phyloP scores from a whole-genome alignment of 2,797 vertebrate species.

The Erpetoichthys calabaricus region DNA sequence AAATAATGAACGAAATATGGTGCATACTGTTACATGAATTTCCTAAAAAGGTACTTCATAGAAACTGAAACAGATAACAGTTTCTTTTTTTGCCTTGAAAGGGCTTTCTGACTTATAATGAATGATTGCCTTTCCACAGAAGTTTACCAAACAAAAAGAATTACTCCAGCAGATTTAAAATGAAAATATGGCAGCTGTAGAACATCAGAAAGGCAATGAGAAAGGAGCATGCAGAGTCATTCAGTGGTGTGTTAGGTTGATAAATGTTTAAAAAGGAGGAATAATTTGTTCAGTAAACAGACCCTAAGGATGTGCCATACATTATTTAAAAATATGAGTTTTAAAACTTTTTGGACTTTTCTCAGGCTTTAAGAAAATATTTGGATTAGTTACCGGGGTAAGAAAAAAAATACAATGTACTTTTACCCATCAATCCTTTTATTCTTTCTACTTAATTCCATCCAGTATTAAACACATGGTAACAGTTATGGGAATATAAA shows the following conservation, averaged over 20 bases:
- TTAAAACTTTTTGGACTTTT: slow-evolving; percentile 23
- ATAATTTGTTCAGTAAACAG: slow-evolving; percentile 6
- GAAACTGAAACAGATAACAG: too few relatives aligned
- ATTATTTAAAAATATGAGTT: slow-evolving; percentile 19
- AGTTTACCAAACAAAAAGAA: slow-evolving; percentile 36
- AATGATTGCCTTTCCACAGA: too few relatives aligned
- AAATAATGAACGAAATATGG: too few relatives aligned
- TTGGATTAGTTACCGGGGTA: slow-evolving; percentile 15
- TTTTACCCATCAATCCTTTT: slow-evolving; percentile 12
- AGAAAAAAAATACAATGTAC: slow-evolving; percentile 12
- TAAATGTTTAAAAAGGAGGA: slow-evolving; percentile 4
- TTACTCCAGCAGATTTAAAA: slow-evolving; percentile 19
- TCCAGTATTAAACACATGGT: slow-evolving; percentile 28
- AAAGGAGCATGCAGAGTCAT: slow-evolving; percentile 9
- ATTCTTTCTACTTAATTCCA: slow-evolving; percentile 16
- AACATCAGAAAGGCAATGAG: slow-evolving; percentile 10
- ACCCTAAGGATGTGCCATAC: slow-evolving; percentile 13
- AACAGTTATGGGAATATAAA: slow-evolving; percentile 28
- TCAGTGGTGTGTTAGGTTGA: background rate
- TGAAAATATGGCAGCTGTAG: background rate
- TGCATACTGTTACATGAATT: too few relatives aligned
- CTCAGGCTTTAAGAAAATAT: slow-evolving; percentile 21
- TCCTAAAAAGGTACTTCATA: too few relatives aligned
- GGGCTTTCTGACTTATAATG: too few relatives aligned
- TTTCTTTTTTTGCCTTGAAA: too few relatives aligned